phyloP scores from a whole-genome alignment of 2,797 vertebrate species.

The Malurus splendens region DNA sequence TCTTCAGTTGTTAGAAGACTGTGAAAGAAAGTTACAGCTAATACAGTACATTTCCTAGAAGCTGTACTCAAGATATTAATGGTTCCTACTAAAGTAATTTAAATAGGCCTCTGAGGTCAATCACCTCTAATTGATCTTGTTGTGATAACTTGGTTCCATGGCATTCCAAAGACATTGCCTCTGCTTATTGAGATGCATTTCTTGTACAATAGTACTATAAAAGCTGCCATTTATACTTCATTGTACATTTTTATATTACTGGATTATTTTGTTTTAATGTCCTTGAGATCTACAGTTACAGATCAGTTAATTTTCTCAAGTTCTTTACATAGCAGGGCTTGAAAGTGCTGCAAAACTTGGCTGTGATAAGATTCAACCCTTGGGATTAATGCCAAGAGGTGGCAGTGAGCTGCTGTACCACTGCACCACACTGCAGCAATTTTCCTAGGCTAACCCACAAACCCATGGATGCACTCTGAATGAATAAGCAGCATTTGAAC shows the following conservation, averaged over 20 bases:
- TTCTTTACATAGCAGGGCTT: background rate
- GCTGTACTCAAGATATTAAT: background rate
- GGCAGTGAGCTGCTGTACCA: constrained; percentile 26
- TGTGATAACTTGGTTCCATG: background rate
- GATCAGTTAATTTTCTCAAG: background rate
- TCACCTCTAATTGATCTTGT: constrained; percentile 23
- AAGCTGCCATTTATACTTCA: background rate
- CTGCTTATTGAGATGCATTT: background rate
- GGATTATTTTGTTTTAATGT: constrained; percentile 2
- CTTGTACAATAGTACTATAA: background rate
- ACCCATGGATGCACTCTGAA: background rate
- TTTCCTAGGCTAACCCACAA: background rate
- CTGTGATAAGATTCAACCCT: background rate
- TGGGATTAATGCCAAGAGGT: constrained; percentile 32
- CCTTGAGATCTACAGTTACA: constrained; percentile 8
- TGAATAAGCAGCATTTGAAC: background rate
- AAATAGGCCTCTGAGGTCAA: constrained; percentile 16
- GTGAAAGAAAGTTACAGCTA: constrained; percentile 6
- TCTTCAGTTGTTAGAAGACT: background rate
- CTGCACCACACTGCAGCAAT: constrained; percentile 54
- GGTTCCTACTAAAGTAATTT: constrained; percentile 5
- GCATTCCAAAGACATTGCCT: constrained; percentile 1
- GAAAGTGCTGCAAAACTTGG: background rate
- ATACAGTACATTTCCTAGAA: background rate
- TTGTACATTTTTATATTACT: background rate